phyloP scores from a whole-genome alignment of 2,888 invertebrate genomes.

The Cephus rjabovi region DNA sequence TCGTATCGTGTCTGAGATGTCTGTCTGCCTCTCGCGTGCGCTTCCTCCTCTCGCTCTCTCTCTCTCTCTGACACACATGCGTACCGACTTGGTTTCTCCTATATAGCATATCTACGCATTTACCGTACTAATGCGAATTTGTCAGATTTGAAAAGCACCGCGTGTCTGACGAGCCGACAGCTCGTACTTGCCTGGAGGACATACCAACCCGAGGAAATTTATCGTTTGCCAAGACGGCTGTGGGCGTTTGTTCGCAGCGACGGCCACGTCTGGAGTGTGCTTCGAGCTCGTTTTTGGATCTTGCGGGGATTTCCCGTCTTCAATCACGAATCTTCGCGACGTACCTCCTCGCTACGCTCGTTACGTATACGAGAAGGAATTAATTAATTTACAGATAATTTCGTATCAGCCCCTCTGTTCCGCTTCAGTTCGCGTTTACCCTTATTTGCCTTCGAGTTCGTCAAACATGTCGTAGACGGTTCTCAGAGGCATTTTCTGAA shows the following conservation, averaged over 20 bases:
- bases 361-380: not conserved
- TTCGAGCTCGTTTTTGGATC: not conserved
- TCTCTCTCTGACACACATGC: not conserved
- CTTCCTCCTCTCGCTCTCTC: not conserved
- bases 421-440: too few species aligned
- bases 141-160: constrained; percentile 20
- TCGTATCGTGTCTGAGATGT: constrained; percentile 27
- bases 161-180: constrained; percentile 1
- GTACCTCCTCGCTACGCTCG: not conserved
- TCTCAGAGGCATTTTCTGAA: not conserved
- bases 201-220: not conserved
- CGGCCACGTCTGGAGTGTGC: not conserved
- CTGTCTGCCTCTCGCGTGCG: constrained; percentile 10
- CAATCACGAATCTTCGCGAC: not conserved
- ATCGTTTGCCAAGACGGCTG: not conserved
- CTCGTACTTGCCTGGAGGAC: constrained; percentile 11
- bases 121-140: constrained; percentile 35
- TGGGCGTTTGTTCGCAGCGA: not conserved
- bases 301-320: not conserved
- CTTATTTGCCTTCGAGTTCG: not conserved
- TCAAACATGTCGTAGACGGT: not conserved
- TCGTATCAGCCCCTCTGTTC: not conserved
- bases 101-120: not conserved
- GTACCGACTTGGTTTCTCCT: not conserved
- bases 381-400: not conserved